Base-by-base conservation (phyloP, 2,888 invertebrate genomes). In the Salpingus planirostris region DNA sequence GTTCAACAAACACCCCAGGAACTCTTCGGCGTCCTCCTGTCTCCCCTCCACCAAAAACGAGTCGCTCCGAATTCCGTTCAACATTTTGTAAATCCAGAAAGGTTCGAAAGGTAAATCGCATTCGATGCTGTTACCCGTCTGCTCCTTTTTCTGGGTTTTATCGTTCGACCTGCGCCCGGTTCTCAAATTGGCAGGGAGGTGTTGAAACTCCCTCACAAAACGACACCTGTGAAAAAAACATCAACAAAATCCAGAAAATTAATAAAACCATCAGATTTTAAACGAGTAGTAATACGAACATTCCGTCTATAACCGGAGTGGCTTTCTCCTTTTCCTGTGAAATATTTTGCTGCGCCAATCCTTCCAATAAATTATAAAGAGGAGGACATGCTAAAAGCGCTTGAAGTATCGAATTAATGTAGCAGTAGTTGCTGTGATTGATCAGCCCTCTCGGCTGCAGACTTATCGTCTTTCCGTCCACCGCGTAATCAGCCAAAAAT, bases 11-110 rank as follows among this genome's bases (percentile, higher is more conserved):
- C 87, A 90, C 4, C 91, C 87, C 2, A 96, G 73, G 66, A 96
- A 95, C 62, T 97, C 96, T 64, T 97, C 96, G 0, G 96, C 96
- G 66, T 97, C 96, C 60, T 96, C 95, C 63, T 96, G 96, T 11
- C 89, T 72, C 0, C 92, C 95, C 61, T 90, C 89, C 30, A 87
- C 81, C 24, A 79, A 72, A 47, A 75, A 74, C n/a, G 66, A 65
- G 42, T 76, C 76, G n/a, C 72, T 73, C 49, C 80, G 76, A 21
- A 83, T 76, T 24, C 83, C 81, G 42, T 84, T 77, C 54, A 93
- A 71, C 67, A 92, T 80, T 43, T 83, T 81, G 55, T 89, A 85
- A 10, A 92, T 84, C 47, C 84, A 82, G 30, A 75, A 74, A n/a
- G 93, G 91, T 59, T 95, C 93, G 46, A 95, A 86, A 24, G 91